These are phyloP conservation scores for Cerceris rybyensis DNA, from an alignment of 2,888 invertebrate genomes.

Conservation along the genomic window DNA sequence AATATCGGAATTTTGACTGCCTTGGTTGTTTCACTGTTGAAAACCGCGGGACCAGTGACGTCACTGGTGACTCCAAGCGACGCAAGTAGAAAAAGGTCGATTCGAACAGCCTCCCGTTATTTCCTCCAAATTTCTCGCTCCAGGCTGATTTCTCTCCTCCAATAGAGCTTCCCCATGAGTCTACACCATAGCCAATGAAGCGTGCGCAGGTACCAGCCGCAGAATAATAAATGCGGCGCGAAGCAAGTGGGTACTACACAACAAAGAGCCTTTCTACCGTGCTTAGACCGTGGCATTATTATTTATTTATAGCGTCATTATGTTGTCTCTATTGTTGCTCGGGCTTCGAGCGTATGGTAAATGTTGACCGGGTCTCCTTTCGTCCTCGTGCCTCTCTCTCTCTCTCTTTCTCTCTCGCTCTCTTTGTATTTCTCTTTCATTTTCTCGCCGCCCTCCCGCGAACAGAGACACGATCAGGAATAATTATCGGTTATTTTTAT, in stretches of 20 bases:
- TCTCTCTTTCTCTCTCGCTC: slow-evolving; percentile 24
- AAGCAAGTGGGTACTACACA: slow-evolving; percentile 41
- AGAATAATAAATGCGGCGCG: slow-evolving; percentile 53
- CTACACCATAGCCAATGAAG: slow-evolving; percentile 28
- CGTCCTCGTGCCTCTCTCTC: slow-evolving; percentile 45
- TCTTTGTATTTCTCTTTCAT: slow-evolving; percentile 17
- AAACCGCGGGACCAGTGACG: too few relatives aligned
- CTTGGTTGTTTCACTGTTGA: too few relatives aligned
- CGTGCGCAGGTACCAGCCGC: slow-evolving; percentile 43
- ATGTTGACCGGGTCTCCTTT: slow-evolving; percentile 61
- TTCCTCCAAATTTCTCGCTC: too few relatives aligned
- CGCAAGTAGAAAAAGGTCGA: too few relatives aligned
- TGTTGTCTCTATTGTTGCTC: slow-evolving; percentile 74
- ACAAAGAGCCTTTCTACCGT: slow-evolving; percentile 62
- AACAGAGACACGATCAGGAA: slow-evolving; percentile 46
- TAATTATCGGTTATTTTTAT: slow-evolving; percentile 55
- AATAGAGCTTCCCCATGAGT: background rate
- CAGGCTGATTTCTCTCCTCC: background rate
- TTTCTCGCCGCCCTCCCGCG: slow-evolving; percentile 33
- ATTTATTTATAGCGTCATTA: slow-evolving; percentile 80
- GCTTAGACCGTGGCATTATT: slow-evolving; percentile 73
- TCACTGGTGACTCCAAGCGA: too few relatives aligned
- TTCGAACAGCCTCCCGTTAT: too few relatives aligned
- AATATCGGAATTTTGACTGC: too few relatives aligned
- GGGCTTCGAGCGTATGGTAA: slow-evolving; percentile 61